These are phyloP conservation scores for Catostylus mosaicus DNA, from an alignment of 30 jellyfish, hydroid and myxozoan species.

Conservation along the genomic window DNA sequence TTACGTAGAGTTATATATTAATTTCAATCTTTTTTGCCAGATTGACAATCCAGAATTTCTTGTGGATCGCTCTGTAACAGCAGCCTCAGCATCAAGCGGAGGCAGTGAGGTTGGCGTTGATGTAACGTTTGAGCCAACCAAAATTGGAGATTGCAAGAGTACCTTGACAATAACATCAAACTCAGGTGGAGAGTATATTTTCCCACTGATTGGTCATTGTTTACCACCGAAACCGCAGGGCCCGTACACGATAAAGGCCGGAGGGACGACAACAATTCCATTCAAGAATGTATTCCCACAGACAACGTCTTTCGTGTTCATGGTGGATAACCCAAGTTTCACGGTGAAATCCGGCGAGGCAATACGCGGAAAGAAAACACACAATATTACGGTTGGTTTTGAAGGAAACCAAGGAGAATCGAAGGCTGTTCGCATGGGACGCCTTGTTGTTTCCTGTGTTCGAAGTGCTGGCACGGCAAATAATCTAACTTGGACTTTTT, in stretches of 20 bases:
- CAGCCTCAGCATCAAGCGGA: constrained; percentile 97
- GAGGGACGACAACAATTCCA: constrained; percentile 83
- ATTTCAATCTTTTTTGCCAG: constrained; percentile 27
- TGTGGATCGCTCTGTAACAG: constrained; percentile 89
- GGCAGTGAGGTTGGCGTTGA: constrained; percentile 97
- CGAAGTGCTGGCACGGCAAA: constrained; percentile 81
- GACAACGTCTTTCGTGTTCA: constrained; percentile 89
- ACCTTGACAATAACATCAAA: constrained; percentile 69
- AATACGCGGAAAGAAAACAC: constrained; percentile 90
- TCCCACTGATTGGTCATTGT: constrained; percentile 96
- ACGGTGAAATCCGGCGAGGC: constrained; percentile 89
- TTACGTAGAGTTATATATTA: neutral
- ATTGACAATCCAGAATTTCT: constrained; percentile 83
- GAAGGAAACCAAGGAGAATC: constrained; percentile 97
- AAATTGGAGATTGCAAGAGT: constrained; percentile 78
- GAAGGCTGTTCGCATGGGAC: constrained; percentile 91
- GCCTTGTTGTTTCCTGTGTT: constrained; percentile 84
- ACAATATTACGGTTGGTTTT: constrained; percentile 82
- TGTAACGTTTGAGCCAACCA: constrained; percentile 94
- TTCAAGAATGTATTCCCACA: constrained; percentile 92
- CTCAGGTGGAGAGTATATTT: constrained; percentile 93
- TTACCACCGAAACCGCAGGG: constrained; percentile 96
- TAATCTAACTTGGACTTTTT: constrained; percentile 86
- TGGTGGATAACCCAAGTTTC: constrained; percentile 85
- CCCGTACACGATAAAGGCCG: constrained; percentile 94